phyloP scores from a whole-genome alignment of 64 coral and sea anemone genomes.

The Pachyseris speciosa region DNA sequence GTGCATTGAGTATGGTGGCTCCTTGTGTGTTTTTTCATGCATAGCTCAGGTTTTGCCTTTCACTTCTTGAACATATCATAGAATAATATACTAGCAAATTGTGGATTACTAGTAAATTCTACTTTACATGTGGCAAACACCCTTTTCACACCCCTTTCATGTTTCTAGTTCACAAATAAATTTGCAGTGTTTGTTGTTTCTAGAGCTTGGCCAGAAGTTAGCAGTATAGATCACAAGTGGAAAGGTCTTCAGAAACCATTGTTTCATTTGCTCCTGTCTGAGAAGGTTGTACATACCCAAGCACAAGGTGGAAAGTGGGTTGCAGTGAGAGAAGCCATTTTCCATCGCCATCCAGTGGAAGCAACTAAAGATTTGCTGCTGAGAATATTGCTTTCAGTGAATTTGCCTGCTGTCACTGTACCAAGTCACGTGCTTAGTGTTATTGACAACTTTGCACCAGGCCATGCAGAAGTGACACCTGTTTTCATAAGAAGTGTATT shows the following conservation, averaged over 20 bases:
- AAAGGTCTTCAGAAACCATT: conserved; percentile 49
- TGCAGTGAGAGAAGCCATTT: conserved; percentile 25
- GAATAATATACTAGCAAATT: too few species aligned
- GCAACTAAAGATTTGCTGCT: conserved; percentile 13
- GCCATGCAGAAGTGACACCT: conserved; percentile 37
- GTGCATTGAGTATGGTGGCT: too few species aligned
- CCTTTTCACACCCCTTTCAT: too few species aligned
- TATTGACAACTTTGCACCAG: not conserved
- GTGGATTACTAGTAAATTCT: too few species aligned
- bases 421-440: conserved; percentile 48
- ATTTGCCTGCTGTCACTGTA: conserved; percentile 50
- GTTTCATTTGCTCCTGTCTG: conserved; percentile 23
- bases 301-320: conserved; percentile 59
- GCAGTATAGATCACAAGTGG: conserved; percentile 64
- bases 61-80: too few species aligned
- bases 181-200: too few species aligned
- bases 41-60: too few species aligned
- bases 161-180: too few species aligned
- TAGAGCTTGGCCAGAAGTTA: too few species aligned
- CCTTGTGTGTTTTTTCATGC: too few species aligned
- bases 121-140: too few species aligned
- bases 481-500: not conserved
- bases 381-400: conserved; percentile 3
- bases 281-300: conserved; percentile 41
- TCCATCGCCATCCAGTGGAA: conserved; percentile 12